phyloP scores from a whole-genome alignment of 2,888 invertebrate genomes.

The Hydrotaea diabolus region DNA sequence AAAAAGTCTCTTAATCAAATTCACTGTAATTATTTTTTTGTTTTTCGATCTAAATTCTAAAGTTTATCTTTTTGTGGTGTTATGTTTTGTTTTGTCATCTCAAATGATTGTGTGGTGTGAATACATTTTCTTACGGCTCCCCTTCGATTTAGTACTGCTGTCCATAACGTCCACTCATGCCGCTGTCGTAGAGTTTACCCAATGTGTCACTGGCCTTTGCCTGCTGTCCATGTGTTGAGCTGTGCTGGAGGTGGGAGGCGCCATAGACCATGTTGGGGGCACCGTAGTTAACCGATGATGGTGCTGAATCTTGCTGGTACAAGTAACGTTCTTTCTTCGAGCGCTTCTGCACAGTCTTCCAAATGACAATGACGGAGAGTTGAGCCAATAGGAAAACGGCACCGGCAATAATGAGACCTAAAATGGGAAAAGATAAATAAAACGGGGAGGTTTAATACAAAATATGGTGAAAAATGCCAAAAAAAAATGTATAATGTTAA shows the following conservation, averaged over 20 bases:
- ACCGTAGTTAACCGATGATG: conserved; percentile 75
- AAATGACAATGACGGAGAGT: conserved; percentile 92
- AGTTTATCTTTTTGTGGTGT: conserved; percentile 32
- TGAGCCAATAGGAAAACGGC: conserved; percentile 93
- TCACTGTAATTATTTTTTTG: conserved; percentile 5
- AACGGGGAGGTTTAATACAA: not conserved
- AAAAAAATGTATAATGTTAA: too few species aligned
- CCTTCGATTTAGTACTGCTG: conserved; percentile 76
- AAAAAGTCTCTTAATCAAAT: conserved; percentile 41
- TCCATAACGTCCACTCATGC: conserved; percentile 85
- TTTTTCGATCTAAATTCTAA: conserved; percentile 41
- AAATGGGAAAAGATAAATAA: conserved; percentile 37
- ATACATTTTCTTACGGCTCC: too few species aligned
- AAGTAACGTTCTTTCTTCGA: conserved; percentile 78
- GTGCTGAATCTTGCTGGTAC: conserved; percentile 76
- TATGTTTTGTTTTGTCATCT: conserved; percentile 32
- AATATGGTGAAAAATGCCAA: not conserved
- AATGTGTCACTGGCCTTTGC: conserved; percentile 87
- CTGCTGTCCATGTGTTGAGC: conserved; percentile 73
- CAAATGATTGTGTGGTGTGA: conserved; percentile 39
- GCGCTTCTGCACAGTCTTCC: conserved; percentile 84
- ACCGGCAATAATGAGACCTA: conserved; percentile 92
- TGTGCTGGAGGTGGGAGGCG: conserved; percentile 72
- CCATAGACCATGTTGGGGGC: conserved; percentile 76
- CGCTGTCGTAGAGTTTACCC: conserved; percentile 93